Evolutionary conservation across 2,113 vertebrate genomes (phyloP).

Genomic region (Coracopsis vasa): DNA sequence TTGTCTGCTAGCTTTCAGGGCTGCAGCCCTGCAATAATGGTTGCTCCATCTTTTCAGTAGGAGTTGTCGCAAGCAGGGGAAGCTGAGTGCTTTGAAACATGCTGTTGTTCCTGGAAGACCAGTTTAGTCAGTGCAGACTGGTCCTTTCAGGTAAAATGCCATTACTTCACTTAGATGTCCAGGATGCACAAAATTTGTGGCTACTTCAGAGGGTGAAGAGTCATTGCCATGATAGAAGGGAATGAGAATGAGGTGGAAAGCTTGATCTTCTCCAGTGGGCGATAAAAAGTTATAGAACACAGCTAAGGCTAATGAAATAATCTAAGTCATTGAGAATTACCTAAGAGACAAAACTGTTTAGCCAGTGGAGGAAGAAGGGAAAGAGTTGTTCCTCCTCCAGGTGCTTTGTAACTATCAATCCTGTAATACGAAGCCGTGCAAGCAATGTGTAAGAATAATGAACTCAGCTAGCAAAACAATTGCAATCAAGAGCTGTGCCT

Average conservation of each 20-base stretch:
- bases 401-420: not conserved
- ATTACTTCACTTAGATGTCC: not conserved
- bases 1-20: not conserved
- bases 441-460: not conserved
- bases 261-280: not conserved
- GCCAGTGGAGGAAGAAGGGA: not conserved
- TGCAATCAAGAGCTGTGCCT: rapidly evolving
- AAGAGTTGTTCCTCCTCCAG: not conserved
- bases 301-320: not conserved
- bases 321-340: not conserved
- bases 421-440: not conserved
- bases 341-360: not conserved
- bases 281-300: not conserved
- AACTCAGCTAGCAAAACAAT: not conserved
- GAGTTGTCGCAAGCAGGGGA: not conserved
- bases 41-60: not conserved
- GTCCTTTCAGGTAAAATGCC: not conserved
- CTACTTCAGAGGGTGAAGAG: not conserved
- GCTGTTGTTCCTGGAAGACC: not conserved
- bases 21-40: not conserved
- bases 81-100: not conserved
- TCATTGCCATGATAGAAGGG: not conserved
- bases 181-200: not conserved
- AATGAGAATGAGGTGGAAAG: not conserved
- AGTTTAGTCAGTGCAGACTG: not conserved